Conservation (phyloP, 1,140 invertebrate genomes). For the Drosophila tsacasi region DNA sequence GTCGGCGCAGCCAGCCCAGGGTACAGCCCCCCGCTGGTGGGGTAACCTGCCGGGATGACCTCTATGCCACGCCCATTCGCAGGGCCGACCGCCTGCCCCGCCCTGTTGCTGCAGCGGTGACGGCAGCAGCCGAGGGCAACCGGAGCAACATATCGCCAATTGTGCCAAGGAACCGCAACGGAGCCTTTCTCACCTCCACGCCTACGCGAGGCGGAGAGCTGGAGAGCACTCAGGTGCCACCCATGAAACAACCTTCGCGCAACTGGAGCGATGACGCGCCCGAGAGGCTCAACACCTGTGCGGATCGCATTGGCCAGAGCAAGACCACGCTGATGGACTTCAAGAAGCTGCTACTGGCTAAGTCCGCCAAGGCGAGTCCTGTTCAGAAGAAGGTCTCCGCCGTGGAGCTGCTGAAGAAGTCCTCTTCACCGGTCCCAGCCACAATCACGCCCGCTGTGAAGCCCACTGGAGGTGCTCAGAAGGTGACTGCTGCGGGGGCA, state of each 20-base stretch:
- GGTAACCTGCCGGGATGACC: slow-evolving; percentile 75
- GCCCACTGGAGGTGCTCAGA: slow-evolving; percentile 10
- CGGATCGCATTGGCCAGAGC: slow-evolving; percentile 87
- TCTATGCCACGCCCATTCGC: slow-evolving; percentile 83
- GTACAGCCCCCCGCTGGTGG: slow-evolving; percentile 33
- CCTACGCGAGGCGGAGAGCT: slow-evolving; percentile 46
- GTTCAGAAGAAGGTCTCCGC: slow-evolving; percentile 89
- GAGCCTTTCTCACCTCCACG: slow-evolving; percentile 87
- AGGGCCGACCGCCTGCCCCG: slow-evolving; percentile 74
- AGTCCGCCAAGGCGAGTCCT: slow-evolving; percentile 86
- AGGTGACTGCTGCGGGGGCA: slow-evolving; percentile 27
- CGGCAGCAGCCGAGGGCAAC: slow-evolving; percentile 5
- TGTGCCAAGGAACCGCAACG: slow-evolving; percentile 86
- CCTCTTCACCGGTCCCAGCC: slow-evolving; percentile 15
- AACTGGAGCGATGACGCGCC: slow-evolving; percentile 85
- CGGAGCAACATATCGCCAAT: slow-evolving; percentile 87
- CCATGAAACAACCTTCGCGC: slow-evolving; percentile 72
- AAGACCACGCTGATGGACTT: slow-evolving; percentile 92
- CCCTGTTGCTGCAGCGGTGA: slow-evolving; percentile 41
- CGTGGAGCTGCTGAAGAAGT: slow-evolving; percentile 92
- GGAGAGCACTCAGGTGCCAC: slow-evolving; percentile 51
- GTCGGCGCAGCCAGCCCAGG: slow-evolving; percentile 68
- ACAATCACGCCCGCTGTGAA: background rate
- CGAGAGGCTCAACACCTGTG: slow-evolving; percentile 86
- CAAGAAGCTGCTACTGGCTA: slow-evolving; percentile 90